A percentile compares a stretch with the other conserved stretches of the same genome.
These are phyloP conservation scores for Lagorchestes hirsutus DNA, from an alignment of 2,797 vertebrate genomes.

Conservation along the genomic window DNA sequence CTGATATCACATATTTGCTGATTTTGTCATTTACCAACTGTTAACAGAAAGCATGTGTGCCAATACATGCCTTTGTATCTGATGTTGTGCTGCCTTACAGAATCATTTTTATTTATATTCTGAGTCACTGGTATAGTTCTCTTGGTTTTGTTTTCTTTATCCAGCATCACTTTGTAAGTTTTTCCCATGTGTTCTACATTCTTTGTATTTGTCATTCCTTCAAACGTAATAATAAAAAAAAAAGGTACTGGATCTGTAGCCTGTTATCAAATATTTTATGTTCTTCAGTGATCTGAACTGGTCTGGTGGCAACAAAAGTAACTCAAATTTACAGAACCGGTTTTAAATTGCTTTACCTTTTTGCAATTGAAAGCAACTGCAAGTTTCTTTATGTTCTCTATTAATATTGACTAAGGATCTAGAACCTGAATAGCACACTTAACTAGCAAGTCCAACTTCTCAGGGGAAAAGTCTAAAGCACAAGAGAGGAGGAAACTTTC, in stretches of 20 bases:
- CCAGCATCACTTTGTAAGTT: too few relatives aligned
- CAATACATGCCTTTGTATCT: neutral
- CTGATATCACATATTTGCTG: neutral
- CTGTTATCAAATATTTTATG: constrained; percentile 31
- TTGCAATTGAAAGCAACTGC: constrained; percentile 47
- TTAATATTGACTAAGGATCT: constrained; percentile 33
- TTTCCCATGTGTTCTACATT: neutral
- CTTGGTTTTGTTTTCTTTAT: neutral
- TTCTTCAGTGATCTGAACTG: neutral
- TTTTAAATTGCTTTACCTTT: constrained; percentile 36
- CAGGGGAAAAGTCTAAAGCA: constrained; percentile 32
- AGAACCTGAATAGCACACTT: neutral
- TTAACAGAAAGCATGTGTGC: neutral
- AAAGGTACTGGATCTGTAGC: neutral
- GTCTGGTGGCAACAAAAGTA: neutral
- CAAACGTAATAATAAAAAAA: neutral
- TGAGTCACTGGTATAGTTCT: neutral
- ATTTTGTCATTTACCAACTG: neutral
- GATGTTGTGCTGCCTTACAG: neutral
- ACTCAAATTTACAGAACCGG: constrained; percentile 34
- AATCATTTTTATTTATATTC: neutral
- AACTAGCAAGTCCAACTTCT: neutral
- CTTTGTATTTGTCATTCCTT: neutral
- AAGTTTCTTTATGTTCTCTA: constrained; percentile 27
- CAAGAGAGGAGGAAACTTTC: neutral